Evolutionary conservation across 2,888 invertebrate genomes (phyloP), one percentile per base, ranked within the genome.

Genomic region (Microctonus aethiopoides): DNA sequence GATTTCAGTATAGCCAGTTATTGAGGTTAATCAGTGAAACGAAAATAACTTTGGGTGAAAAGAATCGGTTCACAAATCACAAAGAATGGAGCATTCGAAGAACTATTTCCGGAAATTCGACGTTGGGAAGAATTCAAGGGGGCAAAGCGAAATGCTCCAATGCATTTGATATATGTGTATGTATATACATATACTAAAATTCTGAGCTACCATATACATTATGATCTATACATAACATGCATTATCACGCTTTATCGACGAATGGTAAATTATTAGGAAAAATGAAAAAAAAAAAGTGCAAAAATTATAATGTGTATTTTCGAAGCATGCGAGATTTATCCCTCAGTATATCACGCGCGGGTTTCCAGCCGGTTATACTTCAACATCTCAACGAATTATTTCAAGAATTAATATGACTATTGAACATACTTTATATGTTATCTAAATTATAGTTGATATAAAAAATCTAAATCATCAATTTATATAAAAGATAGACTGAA

Each of bases 31-130:
- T 46, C 46, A 46, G 46, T 16, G 46, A 46, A 46, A n/a, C 46
- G 46, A 46, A 46, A 46, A 46, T 46, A 46, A 20, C 46, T 46
- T 46, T 46, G 7, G 46, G 20, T 7, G 20, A 46, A 46, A 46
- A 46, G 46, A 46, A 46, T 46, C 1, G n/a, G 16, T 46, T 46
- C 46, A 46, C 46, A 46, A 46, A 46, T 46, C 46, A 46, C 46
- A 46, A 4, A 16, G 16, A 46, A 46, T 46, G 16, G 16, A 16
- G 16, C 16, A n/a, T 46, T 46, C 46, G 16, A 7, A 4, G 20
- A 46, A 46, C 46, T 46, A 46, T 46, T 46, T 46, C 46, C 46
- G 46, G 46, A 46, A 46, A 46, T 46, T 46, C 46, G 16, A 46
- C 46, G 16, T 16, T 3, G 16, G 16, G 46, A 46, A n/a, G 20